These are phyloP conservation scores for Drosophila murphyi DNA, from an alignment of 1,140 invertebrate genomes.

Conservation along the genomic window DNA sequence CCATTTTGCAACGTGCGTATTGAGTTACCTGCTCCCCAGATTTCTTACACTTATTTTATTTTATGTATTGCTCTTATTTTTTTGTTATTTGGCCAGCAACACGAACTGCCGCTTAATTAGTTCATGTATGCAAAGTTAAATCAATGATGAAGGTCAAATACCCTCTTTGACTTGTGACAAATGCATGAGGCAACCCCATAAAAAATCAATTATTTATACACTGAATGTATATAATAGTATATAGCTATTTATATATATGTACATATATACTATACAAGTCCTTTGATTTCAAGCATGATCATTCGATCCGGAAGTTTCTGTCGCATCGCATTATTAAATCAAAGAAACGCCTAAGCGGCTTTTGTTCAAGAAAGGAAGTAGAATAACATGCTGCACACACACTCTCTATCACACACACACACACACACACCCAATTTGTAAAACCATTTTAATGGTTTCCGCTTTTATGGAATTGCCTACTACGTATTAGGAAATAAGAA, in stretches of 20 bases:
- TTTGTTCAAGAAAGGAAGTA: conserved; percentile 77
- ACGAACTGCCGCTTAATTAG: conserved; percentile 64
- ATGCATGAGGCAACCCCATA: no score
- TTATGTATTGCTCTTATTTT: background rate
- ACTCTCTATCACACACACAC: no score
- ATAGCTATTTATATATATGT: background rate
- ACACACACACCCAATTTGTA: conserved; percentile 38
- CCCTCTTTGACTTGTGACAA: background rate
- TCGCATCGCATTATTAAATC: conserved; percentile 41
- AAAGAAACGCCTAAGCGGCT: conserved; percentile 58
- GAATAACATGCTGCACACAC: conserved; percentile 41
- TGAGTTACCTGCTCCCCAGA: conserved; percentile 52
- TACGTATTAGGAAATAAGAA: conserved; percentile 41
- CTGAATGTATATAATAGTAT: background rate
- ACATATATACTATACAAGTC: background rate
- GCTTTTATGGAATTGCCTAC: conserved; percentile 65
- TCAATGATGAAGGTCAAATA: background rate
- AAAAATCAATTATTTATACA: no score
- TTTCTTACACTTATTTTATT: conserved; percentile 6
- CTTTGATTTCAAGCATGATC: conserved; percentile 27
- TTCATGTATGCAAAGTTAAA: conserved; percentile 50
- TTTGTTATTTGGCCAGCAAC: conserved; percentile 31
- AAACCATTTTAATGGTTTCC: conserved; percentile 78
- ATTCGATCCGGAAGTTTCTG: conserved; percentile 73
- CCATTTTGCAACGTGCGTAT: conserved; percentile 38